Percentiles rank a stretch among this genome's conserved stretches.
phyloP scores from a whole-genome alignment of 2,888 invertebrate species.

The Drosophila tripunctata region DNA sequence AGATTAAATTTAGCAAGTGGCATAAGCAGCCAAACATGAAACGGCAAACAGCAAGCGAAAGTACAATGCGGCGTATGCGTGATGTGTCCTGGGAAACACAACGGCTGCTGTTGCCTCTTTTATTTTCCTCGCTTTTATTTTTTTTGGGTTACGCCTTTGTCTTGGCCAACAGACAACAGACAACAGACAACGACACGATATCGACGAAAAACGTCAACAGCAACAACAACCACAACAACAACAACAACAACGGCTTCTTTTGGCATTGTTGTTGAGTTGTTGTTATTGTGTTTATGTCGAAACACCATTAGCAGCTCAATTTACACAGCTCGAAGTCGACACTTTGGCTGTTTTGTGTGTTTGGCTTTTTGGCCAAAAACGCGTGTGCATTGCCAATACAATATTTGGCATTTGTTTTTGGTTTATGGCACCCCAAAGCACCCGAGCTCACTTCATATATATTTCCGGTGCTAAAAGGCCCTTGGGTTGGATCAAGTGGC shows the following conservation, averaged over 20 bases:
- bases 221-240: slow-evolving; percentile 45
- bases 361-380: slow-evolving; percentile 28
- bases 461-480: slow-evolving; percentile 68
- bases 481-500: slow-evolving; percentile 61
- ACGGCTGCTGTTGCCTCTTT: slow-evolving; percentile 37
- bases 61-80: slow-evolving; percentile 54
- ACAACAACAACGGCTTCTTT: slow-evolving; percentile 31
- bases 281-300: slow-evolving; percentile 41
- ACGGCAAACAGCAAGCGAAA: background rate
- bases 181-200: slow-evolving; percentile 30
- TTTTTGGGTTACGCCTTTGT: slow-evolving; percentile 36
- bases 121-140: background rate
- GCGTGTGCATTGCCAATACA: slow-evolving; percentile 49
- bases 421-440: slow-evolving; percentile 32
- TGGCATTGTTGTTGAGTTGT: slow-evolving; percentile 16
- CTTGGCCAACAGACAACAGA: slow-evolving; percentile 42
- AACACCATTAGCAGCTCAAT: slow-evolving; percentile 75
- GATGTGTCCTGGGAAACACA: slow-evolving; percentile 42
- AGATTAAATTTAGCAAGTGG: slow-evolving; percentile 54
- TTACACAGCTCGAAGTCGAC: slow-evolving; percentile 58
- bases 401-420: slow-evolving; percentile 68
- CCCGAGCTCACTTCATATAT: background rate
- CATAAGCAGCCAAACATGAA: background rate
- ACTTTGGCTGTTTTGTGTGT: slow-evolving; percentile 33
- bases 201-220: slow-evolving; percentile 36